Conservation (phyloP, 1,140 invertebrate genomes). For the Papilio aristodemus region DNA sequence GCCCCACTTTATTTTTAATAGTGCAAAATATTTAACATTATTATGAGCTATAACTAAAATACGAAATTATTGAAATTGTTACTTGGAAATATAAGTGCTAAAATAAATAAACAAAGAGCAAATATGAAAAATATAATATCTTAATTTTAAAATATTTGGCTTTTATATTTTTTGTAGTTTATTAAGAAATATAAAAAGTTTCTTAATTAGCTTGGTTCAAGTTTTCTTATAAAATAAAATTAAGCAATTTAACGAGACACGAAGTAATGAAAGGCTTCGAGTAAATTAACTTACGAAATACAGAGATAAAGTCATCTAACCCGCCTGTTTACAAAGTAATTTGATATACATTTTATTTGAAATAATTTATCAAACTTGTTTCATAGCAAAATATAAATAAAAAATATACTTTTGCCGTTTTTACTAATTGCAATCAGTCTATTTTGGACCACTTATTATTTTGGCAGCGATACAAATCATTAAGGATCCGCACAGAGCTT, state of each 20-base stretch:
- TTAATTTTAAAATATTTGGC: conserved; percentile 7
- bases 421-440: conserved; percentile 26
- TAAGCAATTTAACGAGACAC: conserved; percentile 20
- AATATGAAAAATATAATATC: no score
- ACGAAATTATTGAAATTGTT: no score
- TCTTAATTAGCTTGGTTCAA: conserved; percentile 11
- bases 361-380: not conserved
- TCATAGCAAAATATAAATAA: not conserved
- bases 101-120: no score
- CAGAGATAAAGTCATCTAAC: not conserved
- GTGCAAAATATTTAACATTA: not conserved
- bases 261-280: conserved; percentile 17
- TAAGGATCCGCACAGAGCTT: conserved; percentile 10
- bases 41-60: no score
- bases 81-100: no score
- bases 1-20: not conserved
- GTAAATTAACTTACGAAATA: conserved; percentile 7
- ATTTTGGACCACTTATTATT: conserved; percentile 31
- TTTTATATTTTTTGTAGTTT: not conserved
- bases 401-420: conserved; percentile 12
- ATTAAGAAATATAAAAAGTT: not conserved
- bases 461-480: conserved; percentile 33
- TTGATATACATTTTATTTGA: not conserved
- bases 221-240: conserved; percentile 3
- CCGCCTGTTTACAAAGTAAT: not conserved